phyloP scores from a whole-genome alignment of 1,140 invertebrate genomes.

The Penaeus vannamei region DNA sequence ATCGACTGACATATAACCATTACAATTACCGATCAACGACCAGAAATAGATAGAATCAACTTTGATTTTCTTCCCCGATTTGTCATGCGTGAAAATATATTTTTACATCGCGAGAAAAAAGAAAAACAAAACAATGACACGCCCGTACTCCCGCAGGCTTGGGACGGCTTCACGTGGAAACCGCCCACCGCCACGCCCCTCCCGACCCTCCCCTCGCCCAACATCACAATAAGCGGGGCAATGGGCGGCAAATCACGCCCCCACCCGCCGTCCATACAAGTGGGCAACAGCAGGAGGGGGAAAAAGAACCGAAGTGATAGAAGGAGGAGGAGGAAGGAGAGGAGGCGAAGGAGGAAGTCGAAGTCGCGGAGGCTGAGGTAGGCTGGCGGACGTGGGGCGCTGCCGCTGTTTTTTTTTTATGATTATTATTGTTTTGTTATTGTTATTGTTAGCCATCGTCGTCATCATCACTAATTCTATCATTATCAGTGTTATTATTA shows the following conservation, averaged over 20 bases:
- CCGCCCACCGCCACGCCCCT: not conserved
- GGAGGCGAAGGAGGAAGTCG: not conserved
- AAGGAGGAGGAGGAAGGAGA: constrained; percentile 37
- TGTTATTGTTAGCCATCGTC: no score
- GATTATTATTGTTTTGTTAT: no score
- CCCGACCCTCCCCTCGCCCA: not conserved
- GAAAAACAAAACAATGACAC: no score
- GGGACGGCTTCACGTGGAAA: not conserved
- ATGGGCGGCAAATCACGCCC: not conserved
- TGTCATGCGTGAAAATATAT: no score
- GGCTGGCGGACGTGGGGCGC: not conserved
- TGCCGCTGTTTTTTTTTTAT: no score
- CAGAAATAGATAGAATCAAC: no score
- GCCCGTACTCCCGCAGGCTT: not conserved
- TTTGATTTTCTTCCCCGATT: no score
- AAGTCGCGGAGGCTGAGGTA: not conserved
- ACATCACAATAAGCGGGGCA: not conserved
- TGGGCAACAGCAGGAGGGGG: not conserved
- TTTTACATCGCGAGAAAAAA: no score
- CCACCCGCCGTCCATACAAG: not conserved
- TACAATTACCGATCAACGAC: no score
- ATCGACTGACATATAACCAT: no score
- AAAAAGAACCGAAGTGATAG: constrained; percentile 1
- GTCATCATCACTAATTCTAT: no score
- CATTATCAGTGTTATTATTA: no score